These are phyloP conservation scores for Rhyacophila brunnea DNA, from an alignment of 1,140 invertebrate genomes.

Conservation along the genomic window DNA sequence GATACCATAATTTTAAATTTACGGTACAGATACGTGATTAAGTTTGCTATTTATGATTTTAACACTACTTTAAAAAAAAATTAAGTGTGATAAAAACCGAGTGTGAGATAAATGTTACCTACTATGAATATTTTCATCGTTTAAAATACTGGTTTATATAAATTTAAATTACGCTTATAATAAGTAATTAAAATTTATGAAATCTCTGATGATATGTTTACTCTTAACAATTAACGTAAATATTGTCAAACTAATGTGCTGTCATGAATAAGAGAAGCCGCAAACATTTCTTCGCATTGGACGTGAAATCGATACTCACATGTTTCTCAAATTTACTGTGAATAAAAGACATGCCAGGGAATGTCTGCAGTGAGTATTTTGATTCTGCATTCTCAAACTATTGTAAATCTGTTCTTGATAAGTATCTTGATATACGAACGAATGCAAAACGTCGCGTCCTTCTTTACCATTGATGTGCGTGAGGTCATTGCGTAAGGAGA, in stretches of 20 bases:
- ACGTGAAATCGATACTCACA: neutral
- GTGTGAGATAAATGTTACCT: too few species aligned
- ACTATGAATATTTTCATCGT: too few species aligned
- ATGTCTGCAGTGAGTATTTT: slow-evolving; percentile 10
- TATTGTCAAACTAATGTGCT: neutral
- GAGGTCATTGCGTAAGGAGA: neutral
- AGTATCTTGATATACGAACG: slow-evolving; percentile 35
- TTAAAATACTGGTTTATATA: too few species aligned
- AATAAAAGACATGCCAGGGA: neutral
- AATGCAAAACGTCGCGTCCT: slow-evolving; percentile 28
- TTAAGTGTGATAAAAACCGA: too few species aligned
- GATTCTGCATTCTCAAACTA: slow-evolving; percentile 19
- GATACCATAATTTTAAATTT: too few species aligned
- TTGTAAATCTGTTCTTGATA: slow-evolving; percentile 32
- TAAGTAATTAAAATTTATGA: neutral
- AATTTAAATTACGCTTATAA: too few species aligned
- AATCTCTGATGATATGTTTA: neutral
- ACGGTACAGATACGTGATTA: too few species aligned
- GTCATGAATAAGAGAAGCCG: too few species aligned
- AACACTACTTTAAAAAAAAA: too few species aligned
- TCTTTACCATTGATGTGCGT: slow-evolving; percentile 21
- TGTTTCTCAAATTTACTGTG: neutral
- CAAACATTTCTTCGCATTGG: too few species aligned
- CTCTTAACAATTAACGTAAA: neutral
- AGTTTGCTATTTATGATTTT: too few species aligned